These are phyloP conservation scores for Hydropotes inermis DNA, from an alignment of 2,113 vertebrate genomes.

Conservation along the genomic window DNA sequence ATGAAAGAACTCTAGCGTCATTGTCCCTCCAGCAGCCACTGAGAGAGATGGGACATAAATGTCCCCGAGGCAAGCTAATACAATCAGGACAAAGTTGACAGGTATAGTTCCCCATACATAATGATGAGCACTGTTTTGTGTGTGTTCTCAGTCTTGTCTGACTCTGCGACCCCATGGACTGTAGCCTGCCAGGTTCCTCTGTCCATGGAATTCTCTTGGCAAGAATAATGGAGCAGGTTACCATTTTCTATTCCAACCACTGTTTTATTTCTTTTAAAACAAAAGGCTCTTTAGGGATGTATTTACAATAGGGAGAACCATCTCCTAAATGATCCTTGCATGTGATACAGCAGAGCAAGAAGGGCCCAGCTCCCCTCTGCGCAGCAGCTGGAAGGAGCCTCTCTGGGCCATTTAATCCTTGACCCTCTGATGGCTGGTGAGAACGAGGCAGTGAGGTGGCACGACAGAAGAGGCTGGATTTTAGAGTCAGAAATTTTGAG, in stretches of 20 bases:
- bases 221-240: background rate
- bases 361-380: background rate
- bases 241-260: background rate
- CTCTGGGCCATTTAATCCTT: background rate
- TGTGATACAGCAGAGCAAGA: background rate
- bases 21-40: background rate
- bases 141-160: background rate
- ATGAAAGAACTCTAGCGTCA: background rate
- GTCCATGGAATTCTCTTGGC: background rate
- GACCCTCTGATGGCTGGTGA: background rate
- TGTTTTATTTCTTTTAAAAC: background rate
- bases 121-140: background rate
- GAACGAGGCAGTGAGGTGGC: background rate
- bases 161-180: background rate
- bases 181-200: background rate
- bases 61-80: background rate
- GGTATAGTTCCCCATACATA: background rate
- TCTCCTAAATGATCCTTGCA: background rate
- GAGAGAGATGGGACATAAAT: background rate
- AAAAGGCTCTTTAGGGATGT: background rate
- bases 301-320: background rate
- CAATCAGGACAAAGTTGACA: background rate
- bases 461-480: background rate
- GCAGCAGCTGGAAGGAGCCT: background rate
- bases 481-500: background rate